These are phyloP conservation scores for Ibidorhyncha struthersii DNA, from an alignment of 2,113 vertebrate species.

Conservation along the genomic window DNA sequence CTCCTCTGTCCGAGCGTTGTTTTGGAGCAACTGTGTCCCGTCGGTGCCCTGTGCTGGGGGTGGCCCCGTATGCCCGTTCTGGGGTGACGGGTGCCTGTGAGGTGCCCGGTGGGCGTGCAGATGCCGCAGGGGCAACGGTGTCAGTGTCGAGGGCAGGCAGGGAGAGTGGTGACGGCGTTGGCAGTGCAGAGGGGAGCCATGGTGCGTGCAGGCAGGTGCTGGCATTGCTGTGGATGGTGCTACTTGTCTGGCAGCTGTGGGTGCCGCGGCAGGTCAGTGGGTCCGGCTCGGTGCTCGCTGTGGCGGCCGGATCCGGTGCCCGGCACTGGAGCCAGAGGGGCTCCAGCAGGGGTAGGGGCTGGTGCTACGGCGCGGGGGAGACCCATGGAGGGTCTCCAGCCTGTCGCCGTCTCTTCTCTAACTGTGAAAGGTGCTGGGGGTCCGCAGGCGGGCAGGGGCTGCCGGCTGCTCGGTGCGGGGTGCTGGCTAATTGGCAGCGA, in stretches of 20 bases:
- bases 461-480: conserved; percentile 28
- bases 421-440: conserved; percentile 40
- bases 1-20: background rate
- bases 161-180: background rate
- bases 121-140: background rate
- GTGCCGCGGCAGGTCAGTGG: background rate
- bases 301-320: background rate
- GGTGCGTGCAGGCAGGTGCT: background rate
- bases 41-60: background rate
- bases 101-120: background rate
- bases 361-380: conserved; percentile 11
- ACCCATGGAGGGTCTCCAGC: background rate
- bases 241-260: background rate
- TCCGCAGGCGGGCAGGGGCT: background rate
- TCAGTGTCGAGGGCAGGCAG: background rate
- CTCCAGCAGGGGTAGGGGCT: background rate
- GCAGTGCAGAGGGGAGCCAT: background rate
- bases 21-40: background rate
- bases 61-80: background rate
- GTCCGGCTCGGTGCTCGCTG: background rate
- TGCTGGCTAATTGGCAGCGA: conserved; percentile 52
- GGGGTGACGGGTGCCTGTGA: background rate
- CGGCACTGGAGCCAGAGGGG: background rate
- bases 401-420: conserved; percentile 17
- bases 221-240: conserved; percentile 23